phyloP scores from a whole-genome alignment of 2,888 invertebrate genomes.

The Imbricaverruca yamaguchii region DNA sequence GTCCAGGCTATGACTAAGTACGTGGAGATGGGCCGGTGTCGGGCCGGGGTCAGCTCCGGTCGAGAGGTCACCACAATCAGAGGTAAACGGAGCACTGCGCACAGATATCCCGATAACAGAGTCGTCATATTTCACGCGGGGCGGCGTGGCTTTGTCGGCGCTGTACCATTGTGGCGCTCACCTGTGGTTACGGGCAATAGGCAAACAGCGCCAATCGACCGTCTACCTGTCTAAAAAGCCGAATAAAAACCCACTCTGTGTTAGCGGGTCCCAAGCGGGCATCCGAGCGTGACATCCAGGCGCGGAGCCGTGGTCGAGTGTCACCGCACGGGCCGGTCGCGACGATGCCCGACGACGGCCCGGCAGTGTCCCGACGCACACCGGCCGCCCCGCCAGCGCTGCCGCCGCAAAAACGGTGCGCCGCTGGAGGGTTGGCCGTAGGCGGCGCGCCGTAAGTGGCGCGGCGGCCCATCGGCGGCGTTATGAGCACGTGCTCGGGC shows the following conservation, averaged over 20 bases:
- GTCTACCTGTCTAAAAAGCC: background rate
- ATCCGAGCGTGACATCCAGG: background rate
- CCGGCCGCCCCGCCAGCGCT: background rate
- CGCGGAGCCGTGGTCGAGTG: background rate
- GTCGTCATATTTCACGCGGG: constrained; percentile 7
- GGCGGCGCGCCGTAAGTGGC: background rate
- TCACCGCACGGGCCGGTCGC: background rate
- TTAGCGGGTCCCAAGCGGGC: background rate
- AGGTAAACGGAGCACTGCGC: constrained; percentile 3
- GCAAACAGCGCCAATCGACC: background rate
- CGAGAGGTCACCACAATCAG: background rate
- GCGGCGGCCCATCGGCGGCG: background rate
- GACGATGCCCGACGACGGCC: background rate
- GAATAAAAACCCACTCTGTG: background rate
- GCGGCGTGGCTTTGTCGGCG: background rate
- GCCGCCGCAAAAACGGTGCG: background rate
- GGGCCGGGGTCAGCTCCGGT: background rate
- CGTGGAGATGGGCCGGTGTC: background rate
- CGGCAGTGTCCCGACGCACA: background rate
- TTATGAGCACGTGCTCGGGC: background rate
- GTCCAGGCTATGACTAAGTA: background rate
- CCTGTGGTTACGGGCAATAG: background rate
- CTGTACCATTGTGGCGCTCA: background rate
- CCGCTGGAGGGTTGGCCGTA: background rate
- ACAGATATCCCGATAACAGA: constrained; percentile 4